Evolutionary conservation across 2,888 invertebrate genomes (phyloP).

Genomic region (Deroplatys truncata): DNA sequence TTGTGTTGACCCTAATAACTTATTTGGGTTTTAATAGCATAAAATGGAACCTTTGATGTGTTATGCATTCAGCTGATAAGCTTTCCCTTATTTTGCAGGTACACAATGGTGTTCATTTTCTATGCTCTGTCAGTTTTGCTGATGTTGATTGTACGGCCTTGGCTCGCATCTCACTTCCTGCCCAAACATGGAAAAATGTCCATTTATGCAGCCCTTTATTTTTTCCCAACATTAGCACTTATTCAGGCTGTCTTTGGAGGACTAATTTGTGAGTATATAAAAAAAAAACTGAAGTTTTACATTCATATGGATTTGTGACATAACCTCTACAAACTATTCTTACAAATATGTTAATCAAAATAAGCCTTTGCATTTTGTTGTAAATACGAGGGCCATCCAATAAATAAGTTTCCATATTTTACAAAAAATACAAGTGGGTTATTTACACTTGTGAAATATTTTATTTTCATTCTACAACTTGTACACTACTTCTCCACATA

Average conservation of each 20-base stretch:
- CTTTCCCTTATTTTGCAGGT: conserved; percentile 54
- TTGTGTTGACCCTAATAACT: not conserved
- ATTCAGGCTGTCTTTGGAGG: conserved; percentile 88
- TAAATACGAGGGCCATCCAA: no score
- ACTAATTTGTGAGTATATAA: conserved; percentile 70
- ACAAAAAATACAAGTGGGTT: no score
- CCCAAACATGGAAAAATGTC: conserved; percentile 69
- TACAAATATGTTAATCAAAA: no score
- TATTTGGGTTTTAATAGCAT: no score
- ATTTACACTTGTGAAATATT: no score
- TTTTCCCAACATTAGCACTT: conserved; percentile 82
- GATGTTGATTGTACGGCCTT: conserved; percentile 74
- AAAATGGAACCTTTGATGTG: not conserved
- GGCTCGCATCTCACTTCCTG: conserved; percentile 64
- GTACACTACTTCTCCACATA: no score
- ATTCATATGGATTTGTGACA: no score
- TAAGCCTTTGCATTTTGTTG: no score
- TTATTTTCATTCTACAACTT: no score
- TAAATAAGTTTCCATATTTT: no score
- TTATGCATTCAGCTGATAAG: not conserved
- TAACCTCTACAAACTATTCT: no score
- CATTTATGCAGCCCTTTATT: conserved; percentile 91
- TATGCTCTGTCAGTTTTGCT: conserved; percentile 77
- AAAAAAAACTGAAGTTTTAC: no score
- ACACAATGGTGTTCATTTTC: conserved; percentile 87